These are phyloP conservation scores for Antitype chi DNA, from an alignment of 2,888 invertebrate species.

Conservation along the genomic window DNA sequence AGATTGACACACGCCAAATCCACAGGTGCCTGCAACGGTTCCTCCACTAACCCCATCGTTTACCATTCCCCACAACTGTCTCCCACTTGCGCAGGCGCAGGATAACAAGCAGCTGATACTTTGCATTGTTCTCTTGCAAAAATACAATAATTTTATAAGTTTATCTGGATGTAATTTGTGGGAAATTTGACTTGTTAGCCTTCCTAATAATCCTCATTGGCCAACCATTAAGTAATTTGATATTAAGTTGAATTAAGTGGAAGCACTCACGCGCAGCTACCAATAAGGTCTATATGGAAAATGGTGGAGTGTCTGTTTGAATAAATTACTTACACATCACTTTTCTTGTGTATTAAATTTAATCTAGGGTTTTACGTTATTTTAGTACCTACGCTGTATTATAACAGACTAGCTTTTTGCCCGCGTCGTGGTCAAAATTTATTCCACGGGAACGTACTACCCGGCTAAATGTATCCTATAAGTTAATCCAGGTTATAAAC, in stretches of 20 bases:
- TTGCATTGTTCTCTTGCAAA: conserved; percentile 44
- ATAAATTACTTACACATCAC: background rate
- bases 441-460: no score
- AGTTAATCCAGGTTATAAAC: no score
- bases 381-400: background rate
- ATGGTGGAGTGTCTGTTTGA: conserved; percentile 10
- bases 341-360: background rate
- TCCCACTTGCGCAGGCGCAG: conserved; percentile 10
- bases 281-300: conserved; percentile 19
- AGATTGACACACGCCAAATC: conserved; percentile 15
- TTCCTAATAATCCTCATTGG: conserved; percentile 59
- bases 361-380: background rate
- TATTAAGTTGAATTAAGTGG: conserved; percentile 63
- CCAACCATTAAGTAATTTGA: conserved; percentile 63
- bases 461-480: no score
- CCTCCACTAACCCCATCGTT: conserved; percentile 7
- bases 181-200: conserved; percentile 62
- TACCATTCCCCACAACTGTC: conserved; percentile 39
- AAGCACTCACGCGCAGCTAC: conserved; percentile 60
- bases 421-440: no score
- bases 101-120: conserved; percentile 56
- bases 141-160: conserved; percentile 58
- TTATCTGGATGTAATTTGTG: conserved; percentile 58
- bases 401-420: background rate
- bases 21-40: conserved; percentile 31